Base-by-base conservation (phyloP, 1,140 invertebrate genomes). In the Philaenus spumarius region DNA sequence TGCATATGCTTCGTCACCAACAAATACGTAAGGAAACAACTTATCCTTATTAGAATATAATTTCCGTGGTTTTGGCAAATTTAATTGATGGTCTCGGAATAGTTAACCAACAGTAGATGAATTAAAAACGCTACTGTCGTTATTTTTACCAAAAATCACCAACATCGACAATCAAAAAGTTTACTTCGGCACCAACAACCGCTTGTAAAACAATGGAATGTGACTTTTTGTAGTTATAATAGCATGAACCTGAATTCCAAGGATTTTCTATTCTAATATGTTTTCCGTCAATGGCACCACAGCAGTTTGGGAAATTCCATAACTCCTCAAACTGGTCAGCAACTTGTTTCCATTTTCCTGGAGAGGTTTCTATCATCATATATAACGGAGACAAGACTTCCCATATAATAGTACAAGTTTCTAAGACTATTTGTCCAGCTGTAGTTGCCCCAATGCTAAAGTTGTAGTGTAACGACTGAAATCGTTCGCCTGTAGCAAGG, bases 1-100 rank as follows among this genome's bases (percentile, higher is more conserved):
- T 23, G 73, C 64, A 68, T 79, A 81, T 26, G 76, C 76, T 48
- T 73, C 73, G 66, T 80, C 77, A 6, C 55, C 77, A 22, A 77
- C 66, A 68, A 76, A 65, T 66, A 56, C 37, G 45, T 37, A 60
- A 20, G 61, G 58, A 23, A 52, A 57, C 6, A 15, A 5, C 3
- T 15, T 55, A 9, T 11, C 3, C 52, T 55, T 55, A 2, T 19
- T 42, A 11, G 3, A n/a, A 42, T 22, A 55, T 11, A 55, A 42
- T 9, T 14, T 55, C 40, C 11, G 37, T 2, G 52, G 37, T 15
- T 40, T 42, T 40, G 52, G 52, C 40, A 55, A 42, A 3, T 55
- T 55, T 20, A 55, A 20, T 40, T 42, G 37, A 11, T 11, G 37
- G 15, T 55, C 46, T 12, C 15, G 20, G 12, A 58, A 39, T 22